Evolutionary conservation across 2,797 vertebrate genomes (phyloP).

Genomic region (Siniperca undulata): DNA sequence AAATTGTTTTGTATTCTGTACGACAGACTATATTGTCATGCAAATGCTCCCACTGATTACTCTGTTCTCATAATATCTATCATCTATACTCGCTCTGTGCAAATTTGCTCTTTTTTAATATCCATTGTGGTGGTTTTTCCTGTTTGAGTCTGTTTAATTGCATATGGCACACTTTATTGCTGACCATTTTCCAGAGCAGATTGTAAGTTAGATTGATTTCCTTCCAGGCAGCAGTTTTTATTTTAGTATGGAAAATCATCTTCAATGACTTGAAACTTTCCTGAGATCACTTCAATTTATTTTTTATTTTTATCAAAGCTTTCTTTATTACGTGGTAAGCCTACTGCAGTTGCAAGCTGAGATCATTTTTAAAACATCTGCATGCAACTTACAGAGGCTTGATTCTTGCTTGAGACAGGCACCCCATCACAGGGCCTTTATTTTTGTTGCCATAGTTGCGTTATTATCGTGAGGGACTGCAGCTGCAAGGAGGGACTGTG

Average conservation of each 20-base stretch:
- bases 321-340: not conserved
- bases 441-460: not conserved
- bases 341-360: not conserved
- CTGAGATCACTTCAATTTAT: slow-evolving; percentile 10
- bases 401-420: not conserved
- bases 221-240: slow-evolving; percentile 23
- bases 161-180: slow-evolving; percentile 12
- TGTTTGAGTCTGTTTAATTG: slow-evolving; percentile 23
- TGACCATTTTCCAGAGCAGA: slow-evolving; percentile 24
- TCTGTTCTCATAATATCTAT: slow-evolving; percentile 20
- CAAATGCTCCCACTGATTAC: slow-evolving; percentile 38
- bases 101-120: not conserved
- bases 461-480: not conserved
- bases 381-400: not conserved
- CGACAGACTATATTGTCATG: slow-evolving; percentile 28
- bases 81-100: not conserved
- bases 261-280: slow-evolving; percentile 2
- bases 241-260: slow-evolving; percentile 13
- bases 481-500: not conserved
- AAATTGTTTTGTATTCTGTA: slow-evolving; percentile 32
- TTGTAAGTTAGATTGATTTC: slow-evolving; percentile 21
- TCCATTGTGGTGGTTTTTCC: not conserved
- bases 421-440: not conserved
- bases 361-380: not conserved
- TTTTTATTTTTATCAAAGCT: not conserved